phyloP scores from a whole-genome alignment of 2,797 vertebrate genomes.

The Myiotriccus ornatus region DNA sequence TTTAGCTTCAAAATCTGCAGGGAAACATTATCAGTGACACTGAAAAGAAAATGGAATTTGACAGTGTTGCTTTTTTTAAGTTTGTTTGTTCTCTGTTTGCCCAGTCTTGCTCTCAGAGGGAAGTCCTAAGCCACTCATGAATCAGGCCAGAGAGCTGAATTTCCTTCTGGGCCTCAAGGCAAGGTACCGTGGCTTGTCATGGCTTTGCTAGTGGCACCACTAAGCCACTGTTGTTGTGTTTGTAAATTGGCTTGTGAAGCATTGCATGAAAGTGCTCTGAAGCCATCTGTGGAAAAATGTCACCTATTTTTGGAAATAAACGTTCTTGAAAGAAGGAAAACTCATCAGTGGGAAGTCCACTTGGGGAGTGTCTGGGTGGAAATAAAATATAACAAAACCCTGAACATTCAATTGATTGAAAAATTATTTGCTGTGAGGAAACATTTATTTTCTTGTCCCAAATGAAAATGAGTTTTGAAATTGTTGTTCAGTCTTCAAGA shows the following conservation, averaged over 20 bases:
- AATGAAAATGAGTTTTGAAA: constrained; percentile 18
- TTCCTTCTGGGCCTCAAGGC: neutral
- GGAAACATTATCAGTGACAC: neutral
- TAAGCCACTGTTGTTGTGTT: neutral
- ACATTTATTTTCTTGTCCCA: neutral
- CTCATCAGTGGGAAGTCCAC: neutral
- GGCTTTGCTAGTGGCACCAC: neutral
- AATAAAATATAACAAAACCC: neutral
- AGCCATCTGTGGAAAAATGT: neutral
- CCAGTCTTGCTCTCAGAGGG: neutral
- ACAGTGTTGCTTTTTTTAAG: neutral
- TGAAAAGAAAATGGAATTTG: neutral
- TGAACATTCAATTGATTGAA: neutral
- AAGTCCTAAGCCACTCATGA: neutral
- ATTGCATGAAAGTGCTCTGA: neutral
- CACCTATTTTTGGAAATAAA: constrained; percentile 20
- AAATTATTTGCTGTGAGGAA: neutral
- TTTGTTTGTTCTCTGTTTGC: neutral
- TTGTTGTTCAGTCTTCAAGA: neutral
- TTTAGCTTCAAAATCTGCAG: constrained; percentile 5
- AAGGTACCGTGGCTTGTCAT: neutral
- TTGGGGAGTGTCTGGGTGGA: neutral
- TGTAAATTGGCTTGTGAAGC: neutral
- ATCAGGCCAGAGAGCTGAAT: neutral
- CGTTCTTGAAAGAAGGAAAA: neutral